Base-by-base conservation (phyloP, 2,888 invertebrate species). In the Gymnocheta viridis region DNA sequence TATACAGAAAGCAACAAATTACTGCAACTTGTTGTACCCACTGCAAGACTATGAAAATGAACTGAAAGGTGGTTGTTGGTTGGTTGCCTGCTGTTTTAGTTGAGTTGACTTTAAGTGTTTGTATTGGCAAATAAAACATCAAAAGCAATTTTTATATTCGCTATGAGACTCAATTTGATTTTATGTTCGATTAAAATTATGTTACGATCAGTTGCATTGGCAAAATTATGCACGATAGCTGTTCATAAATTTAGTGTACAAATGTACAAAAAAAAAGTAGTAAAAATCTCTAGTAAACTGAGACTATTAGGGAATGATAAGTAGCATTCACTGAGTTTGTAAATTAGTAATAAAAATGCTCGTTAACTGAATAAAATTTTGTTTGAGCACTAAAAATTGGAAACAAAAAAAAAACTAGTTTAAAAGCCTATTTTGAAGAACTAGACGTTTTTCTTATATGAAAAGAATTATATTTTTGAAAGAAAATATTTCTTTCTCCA, bases 121-220 rank as follows among this genome's bases (percentile, higher is more conserved):
- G 49, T 44, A 29, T 79, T 72, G 38, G 35, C 47, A 72, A 72
- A 79, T 47, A 72, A 64, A 64, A 79, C 64, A 79, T 72, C 47
- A 79, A 66, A 79, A 17, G 19, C 64, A 19, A 79, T 66, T 56
- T 79, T 72, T 62, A 47, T 79, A 54, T 47, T 56, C 47, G 19
- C 0, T 58, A 49, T n/a, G 29, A 70, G 35, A 29, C 38, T 38
- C 49, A 49, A 69, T 78, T 78, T 44, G 69, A 78, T 79, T 70
- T 79, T 64, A 79, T 56, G 72, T 64, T 32, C 64, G 64, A 79
- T 72, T 64, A 79, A 72, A 64, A 47, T 72, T 79, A 56, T 79
- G 67, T 77, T 77, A 49, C 67, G 67, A 69, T 60, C 67, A 41
- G n/a, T 77, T 49, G 35, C 47, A 58, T 35, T 32, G 7, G 17